Conservation (phyloP, 2,797 vertebrate genomes). For the Sus cebifrons region DNA sequence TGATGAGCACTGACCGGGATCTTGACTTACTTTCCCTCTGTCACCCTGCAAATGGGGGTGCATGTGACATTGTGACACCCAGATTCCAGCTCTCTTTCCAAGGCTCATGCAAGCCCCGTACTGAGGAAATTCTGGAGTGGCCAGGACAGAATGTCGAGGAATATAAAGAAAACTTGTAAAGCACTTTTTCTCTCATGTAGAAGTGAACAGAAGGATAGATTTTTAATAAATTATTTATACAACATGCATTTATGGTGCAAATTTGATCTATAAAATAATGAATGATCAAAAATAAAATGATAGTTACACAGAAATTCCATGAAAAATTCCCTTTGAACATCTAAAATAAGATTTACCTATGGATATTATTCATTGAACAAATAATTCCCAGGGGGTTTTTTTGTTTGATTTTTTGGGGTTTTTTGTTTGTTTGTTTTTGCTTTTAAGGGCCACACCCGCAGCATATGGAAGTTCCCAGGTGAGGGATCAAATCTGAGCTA, state of each 20-base stretch:
- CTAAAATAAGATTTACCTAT: neutral
- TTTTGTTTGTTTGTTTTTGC: no score
- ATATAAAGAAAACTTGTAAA: neutral
- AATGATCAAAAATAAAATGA: conserved; percentile 42
- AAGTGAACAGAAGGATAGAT: neutral
- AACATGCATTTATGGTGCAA: neutral
- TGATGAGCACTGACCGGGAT: neutral
- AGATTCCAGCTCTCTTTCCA: neutral
- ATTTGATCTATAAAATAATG: neutral
- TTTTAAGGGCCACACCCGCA: no score
- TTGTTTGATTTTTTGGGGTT: no score
- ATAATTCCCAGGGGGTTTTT: neutral
- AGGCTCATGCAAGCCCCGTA: neutral
- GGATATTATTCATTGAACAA: conserved; percentile 30
- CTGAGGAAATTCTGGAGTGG: neutral
- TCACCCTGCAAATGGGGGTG: neutral
- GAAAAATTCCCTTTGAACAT: conserved; percentile 36
- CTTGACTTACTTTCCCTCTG: neutral
- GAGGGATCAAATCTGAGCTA: no score
- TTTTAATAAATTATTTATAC: conserved; percentile 16
- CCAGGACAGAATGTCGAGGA: neutral
- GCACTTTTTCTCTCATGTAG: neutral
- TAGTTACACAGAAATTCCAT: neutral
- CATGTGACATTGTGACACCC: neutral
- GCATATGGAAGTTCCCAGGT: no score